Percentiles rank a stretch among this genome's conserved stretches.
Conservation (phyloP, 2,797 vertebrate species). For the Chaetodon trifasciatus region DNA sequence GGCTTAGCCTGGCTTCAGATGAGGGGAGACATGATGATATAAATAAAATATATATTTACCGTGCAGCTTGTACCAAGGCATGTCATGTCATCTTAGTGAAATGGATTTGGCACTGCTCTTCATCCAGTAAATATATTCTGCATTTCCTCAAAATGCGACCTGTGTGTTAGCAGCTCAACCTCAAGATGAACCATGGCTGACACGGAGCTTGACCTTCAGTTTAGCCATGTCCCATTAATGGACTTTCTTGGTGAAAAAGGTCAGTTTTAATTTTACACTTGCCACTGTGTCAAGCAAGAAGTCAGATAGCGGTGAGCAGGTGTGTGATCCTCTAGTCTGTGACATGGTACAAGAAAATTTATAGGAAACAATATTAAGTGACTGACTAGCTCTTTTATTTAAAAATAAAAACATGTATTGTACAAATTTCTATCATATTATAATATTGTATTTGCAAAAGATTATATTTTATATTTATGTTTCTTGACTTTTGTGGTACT, state of each 20-base stretch:
- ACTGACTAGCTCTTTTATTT: background rate
- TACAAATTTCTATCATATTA: too few species aligned
- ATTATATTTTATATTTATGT: background rate
- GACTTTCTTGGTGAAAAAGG: background rate
- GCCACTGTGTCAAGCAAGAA: background rate
- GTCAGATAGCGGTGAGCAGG: background rate
- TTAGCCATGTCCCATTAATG: background rate
- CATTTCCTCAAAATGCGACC: background rate
- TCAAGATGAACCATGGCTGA: background rate
- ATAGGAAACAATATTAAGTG: constrained; percentile 29
- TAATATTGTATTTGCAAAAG: too few species aligned
- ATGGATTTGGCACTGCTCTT: background rate
- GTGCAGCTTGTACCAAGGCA: too few species aligned
- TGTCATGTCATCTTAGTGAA: too few species aligned
- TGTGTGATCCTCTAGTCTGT: constrained; percentile 14
- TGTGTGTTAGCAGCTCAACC: background rate
- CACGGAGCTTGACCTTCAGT: background rate
- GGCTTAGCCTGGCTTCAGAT: too few species aligned
- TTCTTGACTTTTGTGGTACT: background rate
- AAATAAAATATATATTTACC: too few species aligned
- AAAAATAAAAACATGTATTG: too few species aligned
- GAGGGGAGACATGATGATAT: too few species aligned
- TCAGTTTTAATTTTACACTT: constrained; percentile 19
- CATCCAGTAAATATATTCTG: background rate
- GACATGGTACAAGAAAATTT: constrained; percentile 15